phyloP scores from a whole-genome alignment of 2,113 vertebrate species.

The Trogon melanurus region DNA sequence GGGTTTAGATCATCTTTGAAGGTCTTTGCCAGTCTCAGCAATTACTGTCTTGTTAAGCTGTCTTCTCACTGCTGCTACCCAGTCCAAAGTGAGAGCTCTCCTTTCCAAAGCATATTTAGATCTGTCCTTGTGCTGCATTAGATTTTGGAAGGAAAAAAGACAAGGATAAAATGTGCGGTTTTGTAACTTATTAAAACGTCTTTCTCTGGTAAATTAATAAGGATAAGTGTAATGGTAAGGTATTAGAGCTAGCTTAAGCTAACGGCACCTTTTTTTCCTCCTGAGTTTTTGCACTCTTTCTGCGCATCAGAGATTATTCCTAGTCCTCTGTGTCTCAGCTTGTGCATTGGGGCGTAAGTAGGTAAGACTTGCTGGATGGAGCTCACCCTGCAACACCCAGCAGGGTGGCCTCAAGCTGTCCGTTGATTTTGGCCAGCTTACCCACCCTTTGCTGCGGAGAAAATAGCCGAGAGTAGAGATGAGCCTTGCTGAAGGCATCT shows the following conservation, averaged over 20 bases:
- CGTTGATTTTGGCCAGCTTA: not conserved
- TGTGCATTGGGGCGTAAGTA: fast-evolving
- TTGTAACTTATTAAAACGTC: not conserved
- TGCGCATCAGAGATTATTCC: not conserved
- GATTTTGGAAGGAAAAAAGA: not conserved
- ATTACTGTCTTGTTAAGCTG: not conserved
- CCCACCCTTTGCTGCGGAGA: not conserved
- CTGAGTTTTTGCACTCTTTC: not conserved
- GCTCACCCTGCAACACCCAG: not conserved
- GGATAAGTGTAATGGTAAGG: not conserved
- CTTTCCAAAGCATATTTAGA: not conserved
- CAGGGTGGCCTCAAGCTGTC: not conserved
- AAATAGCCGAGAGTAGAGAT: fast-evolving
- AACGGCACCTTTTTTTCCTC: not conserved
- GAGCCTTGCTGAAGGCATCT: not conserved
- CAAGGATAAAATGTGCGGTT: not conserved
- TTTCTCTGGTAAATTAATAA: not conserved
- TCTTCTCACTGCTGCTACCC: not conserved
- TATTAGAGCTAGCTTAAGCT: not conserved
- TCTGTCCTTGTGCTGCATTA: not conserved
- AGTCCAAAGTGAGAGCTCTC: not conserved
- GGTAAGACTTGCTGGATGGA: not conserved
- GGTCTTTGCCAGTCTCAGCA: not conserved
- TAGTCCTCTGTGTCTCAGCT: not conserved
- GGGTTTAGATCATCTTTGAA: not conserved